Evolutionary conservation across 2,888 invertebrate species (phyloP).

Genomic region (Phortica magna): DNA sequence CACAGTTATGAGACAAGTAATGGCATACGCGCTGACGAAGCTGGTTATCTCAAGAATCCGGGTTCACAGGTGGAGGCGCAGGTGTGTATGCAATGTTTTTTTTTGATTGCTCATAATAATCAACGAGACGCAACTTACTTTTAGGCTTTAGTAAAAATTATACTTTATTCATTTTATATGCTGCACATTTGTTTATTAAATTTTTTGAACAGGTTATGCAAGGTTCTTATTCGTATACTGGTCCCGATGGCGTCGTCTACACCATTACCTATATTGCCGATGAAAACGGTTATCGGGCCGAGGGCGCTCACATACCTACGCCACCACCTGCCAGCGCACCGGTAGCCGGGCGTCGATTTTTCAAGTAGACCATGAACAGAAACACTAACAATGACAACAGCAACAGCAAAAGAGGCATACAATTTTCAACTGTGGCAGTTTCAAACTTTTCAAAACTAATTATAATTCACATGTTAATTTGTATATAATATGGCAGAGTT

Average conservation of each 20-base stretch:
- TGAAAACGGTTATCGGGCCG: conserved; percentile 79
- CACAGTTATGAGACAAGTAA: conserved; percentile 83
- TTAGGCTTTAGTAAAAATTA: background rate
- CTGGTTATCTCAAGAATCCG: conserved; percentile 81
- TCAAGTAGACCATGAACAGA: conserved; percentile 60
- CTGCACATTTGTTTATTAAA: background rate
- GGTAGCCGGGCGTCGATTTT: conserved; percentile 61
- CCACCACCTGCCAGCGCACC: conserved; percentile 75
- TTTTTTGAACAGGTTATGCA: conserved; percentile 78
- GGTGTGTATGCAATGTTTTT: conserved; percentile 61
- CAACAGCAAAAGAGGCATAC: conserved; percentile 4
- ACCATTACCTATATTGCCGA: conserved; percentile 80
- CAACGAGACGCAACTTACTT: conserved; percentile 12
- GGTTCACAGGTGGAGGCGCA: conserved; percentile 81
- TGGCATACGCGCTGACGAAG: conserved; percentile 82
- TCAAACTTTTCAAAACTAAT: background rate
- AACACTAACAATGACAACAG: background rate
- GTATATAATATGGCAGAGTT: conserved; percentile 33
- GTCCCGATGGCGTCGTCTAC: conserved; percentile 81
- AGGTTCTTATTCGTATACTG: conserved; percentile 81
- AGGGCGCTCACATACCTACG: conserved; percentile 79
- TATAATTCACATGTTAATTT: background rate
- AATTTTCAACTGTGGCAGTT: conserved; percentile 7
- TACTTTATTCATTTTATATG: conserved; percentile 40
- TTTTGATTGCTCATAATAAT: background rate